phyloP scores from a whole-genome alignment of 2,113 vertebrate genomes.

The Chaetura pelagica region DNA sequence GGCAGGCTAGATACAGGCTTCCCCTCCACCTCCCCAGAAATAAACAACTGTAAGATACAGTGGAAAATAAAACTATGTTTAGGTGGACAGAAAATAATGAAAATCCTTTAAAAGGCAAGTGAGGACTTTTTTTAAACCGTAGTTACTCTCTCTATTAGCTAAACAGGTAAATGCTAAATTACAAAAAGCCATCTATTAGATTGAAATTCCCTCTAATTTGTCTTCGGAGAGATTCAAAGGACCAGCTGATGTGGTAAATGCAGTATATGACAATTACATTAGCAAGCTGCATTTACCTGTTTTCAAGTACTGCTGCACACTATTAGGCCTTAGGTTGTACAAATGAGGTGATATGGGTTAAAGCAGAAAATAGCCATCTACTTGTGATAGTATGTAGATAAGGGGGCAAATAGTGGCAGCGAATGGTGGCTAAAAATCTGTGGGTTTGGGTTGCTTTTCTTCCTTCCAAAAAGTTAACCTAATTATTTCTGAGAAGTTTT shows the following conservation, averaged over 20 bases:
- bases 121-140: not conserved
- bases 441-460: not conserved
- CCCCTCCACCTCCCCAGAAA: not conserved
- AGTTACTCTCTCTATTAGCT: not conserved
- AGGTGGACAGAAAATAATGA: not conserved
- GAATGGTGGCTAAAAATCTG: not conserved
- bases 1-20: not conserved
- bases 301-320: not conserved
- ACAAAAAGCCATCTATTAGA: not conserved
- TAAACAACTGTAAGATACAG: not conserved
- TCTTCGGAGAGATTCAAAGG: not conserved
- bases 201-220: not conserved
- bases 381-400: not conserved
- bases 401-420: not conserved
- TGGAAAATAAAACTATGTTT: not conserved
- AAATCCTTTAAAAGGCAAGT: not conserved
- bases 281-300: not conserved
- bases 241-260: not conserved
- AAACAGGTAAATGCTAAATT: not conserved
- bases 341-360: accelerated
- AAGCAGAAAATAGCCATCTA: not conserved
- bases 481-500: not conserved
- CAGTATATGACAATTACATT: accelerated
- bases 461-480: not conserved
- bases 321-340: not conserved